These are phyloP conservation scores for Micronisus gabar DNA, from an alignment of 2,113 vertebrate species.

Conservation along the genomic window DNA sequence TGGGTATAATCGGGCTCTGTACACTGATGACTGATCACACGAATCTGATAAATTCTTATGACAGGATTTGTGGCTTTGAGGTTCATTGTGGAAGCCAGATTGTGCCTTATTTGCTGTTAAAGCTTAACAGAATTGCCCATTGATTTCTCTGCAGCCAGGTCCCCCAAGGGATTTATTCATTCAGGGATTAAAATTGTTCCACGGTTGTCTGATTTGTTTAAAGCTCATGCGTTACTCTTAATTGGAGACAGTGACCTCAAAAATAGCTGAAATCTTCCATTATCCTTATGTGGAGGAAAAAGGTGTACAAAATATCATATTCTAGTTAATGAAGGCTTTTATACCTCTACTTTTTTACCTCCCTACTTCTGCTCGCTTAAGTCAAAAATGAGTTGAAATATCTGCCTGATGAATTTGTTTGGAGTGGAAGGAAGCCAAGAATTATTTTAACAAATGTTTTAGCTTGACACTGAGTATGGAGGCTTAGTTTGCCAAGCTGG, in stretches of 20 bases:
- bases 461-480: constrained; percentile 24
- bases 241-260: constrained; percentile 33
- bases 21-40: background rate
- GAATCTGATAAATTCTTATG: constrained; percentile 39
- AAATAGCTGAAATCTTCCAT: background rate
- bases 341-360: background rate
- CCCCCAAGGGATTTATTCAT: constrained; percentile 32
- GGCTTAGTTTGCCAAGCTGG: constrained; percentile 25
- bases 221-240: constrained; percentile 21
- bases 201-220: constrained; percentile 37
- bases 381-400: constrained; percentile 50
- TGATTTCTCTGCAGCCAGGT: constrained; percentile 2
- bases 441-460: constrained; percentile 68
- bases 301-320: background rate
- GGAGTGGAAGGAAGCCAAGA: constrained; percentile 70
- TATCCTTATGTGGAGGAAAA: background rate
- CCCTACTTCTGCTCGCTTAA: background rate
- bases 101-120: constrained; percentile 50
- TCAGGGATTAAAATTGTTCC: constrained; percentile 53
- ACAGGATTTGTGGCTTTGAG: constrained; percentile 44
- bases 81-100: constrained; percentile 40
- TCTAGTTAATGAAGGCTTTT: background rate
- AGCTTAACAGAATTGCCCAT: constrained; percentile 38
- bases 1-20: background rate
- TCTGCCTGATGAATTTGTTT: constrained; percentile 53